Base-by-base conservation (phyloP, 2,888 invertebrate species). In the Orthosia gracilis region DNA sequence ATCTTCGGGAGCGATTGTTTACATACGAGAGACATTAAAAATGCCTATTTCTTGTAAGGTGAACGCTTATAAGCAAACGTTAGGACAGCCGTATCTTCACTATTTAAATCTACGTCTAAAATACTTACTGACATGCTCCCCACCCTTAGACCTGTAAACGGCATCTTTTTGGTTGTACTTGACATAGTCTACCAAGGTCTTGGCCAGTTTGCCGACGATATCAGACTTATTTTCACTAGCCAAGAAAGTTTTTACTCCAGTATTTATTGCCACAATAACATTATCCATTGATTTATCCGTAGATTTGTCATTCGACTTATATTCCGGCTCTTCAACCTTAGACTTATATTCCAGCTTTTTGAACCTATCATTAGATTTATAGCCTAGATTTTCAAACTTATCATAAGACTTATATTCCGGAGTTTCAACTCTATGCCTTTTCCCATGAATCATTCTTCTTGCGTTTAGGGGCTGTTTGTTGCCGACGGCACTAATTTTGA, bases 71-170 rank as follows among this genome's bases (percentile, higher is more conserved):
- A 31, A 31, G 31, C 31, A 31, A 31, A 31, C 3, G 31, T 31
- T 31, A 3, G 31, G 31, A 31, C 31, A 31, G 31, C 40, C 40
- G 40, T 40, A 40, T 40, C 9, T 40, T 40, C 9, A 40, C 40
- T 40, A 9, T 40, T 40, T 1, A 40, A 40, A 40, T 40, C 1
- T 40, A 4, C 4, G 40, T 4, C n/a, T 11, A 50, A 31, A 59
- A 49, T 65, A 85, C 83, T 85, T 69, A 85, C 84, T 78, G 0
- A 83, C 50, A 12, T 77, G 77, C n/a, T 62, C 62, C 2, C 52
- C 18, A 0, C 23, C 61, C 0, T 49, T 69, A 9, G 57, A 23
- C 12, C 78, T 82, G 9, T 59, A 71, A 0, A 49, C 23, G 3
- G 76, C 67, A 11, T 52, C 65, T 0, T 13, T 11, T 0, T 55